Evolutionary conservation across 1,140 invertebrate genomes (phyloP).

Genomic region (Aphaenogaster ashmeadi): DNA sequence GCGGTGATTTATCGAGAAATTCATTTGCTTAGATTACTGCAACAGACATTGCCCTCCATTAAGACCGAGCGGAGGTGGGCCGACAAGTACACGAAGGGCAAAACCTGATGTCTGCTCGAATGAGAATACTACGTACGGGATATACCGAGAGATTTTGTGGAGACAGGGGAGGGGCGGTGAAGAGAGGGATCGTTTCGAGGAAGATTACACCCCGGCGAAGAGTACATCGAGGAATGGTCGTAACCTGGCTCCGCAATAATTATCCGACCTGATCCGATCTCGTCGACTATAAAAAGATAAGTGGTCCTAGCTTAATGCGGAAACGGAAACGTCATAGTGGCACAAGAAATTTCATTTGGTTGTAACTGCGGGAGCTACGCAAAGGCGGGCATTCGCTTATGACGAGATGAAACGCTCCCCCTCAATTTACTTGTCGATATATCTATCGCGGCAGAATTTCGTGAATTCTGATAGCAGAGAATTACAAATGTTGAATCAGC

Average conservation of each 20-base stretch:
- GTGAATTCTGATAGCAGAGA: constrained; percentile 9
- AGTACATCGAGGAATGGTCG: constrained; percentile 51
- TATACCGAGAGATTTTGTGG: constrained; percentile 24
- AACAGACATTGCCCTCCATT: constrained; percentile 58
- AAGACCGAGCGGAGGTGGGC: constrained; percentile 35
- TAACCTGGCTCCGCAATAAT: constrained; percentile 52
- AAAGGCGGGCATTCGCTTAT: background rate
- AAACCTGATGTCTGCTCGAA: constrained; percentile 61
- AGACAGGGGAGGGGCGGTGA: background rate
- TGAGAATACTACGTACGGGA: constrained; percentile 45
- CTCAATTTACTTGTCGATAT: constrained; percentile 34
- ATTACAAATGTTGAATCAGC: constrained; percentile 30
- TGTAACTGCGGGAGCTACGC: constrained; percentile 1
- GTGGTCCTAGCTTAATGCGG: constrained; percentile 47
- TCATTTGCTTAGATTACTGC: constrained; percentile 65
- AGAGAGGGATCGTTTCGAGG: constrained; percentile 48
- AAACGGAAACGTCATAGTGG: constrained; percentile 35
- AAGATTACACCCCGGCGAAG: constrained; percentile 53
- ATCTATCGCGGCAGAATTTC: constrained; percentile 20
- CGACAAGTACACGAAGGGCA: constrained; percentile 49
- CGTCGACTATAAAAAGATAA: constrained; percentile 59
- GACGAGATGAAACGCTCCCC: constrained; percentile 36
- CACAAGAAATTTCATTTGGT: constrained; percentile 58
- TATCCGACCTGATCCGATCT: constrained; percentile 58
- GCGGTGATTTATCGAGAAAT: constrained; percentile 63